Evolutionary conservation across 2,113 vertebrate species (phyloP).

Genomic region (Boulengeromyrus knoepffleri): DNA sequence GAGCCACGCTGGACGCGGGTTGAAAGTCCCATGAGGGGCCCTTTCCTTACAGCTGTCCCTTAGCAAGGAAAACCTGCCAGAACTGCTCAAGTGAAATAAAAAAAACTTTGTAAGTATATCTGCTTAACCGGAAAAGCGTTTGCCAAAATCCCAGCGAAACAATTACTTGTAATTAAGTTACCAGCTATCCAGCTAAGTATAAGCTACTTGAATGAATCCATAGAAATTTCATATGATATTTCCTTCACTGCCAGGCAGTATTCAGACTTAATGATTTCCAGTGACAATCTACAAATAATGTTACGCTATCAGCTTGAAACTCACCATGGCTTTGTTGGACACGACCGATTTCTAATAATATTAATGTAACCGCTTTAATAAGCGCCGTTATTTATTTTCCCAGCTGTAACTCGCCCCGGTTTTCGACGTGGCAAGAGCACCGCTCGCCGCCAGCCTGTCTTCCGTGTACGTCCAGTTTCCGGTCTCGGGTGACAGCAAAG

Average conservation of each 20-base stretch:
- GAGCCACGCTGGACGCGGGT: neutral
- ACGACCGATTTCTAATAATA: neutral
- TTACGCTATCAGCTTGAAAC: neutral
- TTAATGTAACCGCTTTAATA: neutral
- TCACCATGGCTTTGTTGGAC: slow-evolving; percentile 12
- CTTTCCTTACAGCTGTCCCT: neutral
- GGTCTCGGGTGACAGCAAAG: slow-evolving; percentile 31
- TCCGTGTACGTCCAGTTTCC: slow-evolving; percentile 15
- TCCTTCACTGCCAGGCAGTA: neutral
- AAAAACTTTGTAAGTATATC: neutral
- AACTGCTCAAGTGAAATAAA: neutral
- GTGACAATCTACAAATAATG: neutral
- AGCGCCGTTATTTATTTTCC: neutral
- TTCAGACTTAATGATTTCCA: neutral
- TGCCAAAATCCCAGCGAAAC: neutral
- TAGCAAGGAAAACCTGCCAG: neutral
- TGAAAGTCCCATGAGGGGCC: neutral
- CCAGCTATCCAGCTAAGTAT: neutral
- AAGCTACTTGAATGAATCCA: neutral
- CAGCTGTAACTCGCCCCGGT: neutral
- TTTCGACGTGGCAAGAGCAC: slow-evolving; percentile 60
- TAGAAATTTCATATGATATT: neutral
- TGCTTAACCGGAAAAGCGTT: neutral
- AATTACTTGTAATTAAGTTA: neutral
- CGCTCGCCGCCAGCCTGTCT: slow-evolving; percentile 22